Conservation (phyloP, 2,113 vertebrate genomes). For the Merops nubicus region DNA sequence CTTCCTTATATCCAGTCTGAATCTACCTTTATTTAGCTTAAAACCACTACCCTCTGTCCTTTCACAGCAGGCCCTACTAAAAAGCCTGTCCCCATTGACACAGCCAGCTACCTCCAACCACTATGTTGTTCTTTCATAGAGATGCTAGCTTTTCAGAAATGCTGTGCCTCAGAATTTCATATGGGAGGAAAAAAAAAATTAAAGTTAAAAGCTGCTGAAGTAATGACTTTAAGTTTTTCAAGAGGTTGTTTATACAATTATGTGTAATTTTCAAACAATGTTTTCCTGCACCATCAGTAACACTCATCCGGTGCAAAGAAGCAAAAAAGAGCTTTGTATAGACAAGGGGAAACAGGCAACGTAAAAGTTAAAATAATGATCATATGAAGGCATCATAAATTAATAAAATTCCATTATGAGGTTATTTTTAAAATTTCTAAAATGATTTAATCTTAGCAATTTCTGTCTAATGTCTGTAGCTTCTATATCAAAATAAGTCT, state of each 20-base stretch:
- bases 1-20: not conserved
- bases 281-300: not conserved
- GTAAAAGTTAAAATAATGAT: not conserved
- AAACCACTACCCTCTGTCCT: not conserved
- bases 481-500: not conserved
- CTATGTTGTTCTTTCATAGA: not conserved
- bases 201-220: not conserved
- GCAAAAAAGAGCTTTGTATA: not conserved
- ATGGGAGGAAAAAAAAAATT: not conserved
- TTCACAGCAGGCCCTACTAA: not conserved
- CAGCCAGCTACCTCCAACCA: not conserved
- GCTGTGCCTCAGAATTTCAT: not conserved
- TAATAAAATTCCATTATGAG: not conserved
- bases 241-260: not conserved
- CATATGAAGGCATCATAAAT: accelerated
- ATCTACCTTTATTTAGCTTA: not conserved
- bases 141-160: not conserved
- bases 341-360: not conserved
- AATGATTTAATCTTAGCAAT: not conserved
- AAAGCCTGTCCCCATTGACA: not conserved
- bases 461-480: not conserved
- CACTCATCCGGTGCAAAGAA: not conserved
- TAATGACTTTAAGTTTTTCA: not conserved
- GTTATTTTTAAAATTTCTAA: too few species aligned
- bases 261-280: not conserved